phyloP scores from a whole-genome alignment of 2,113 vertebrate genomes.

The Corythoichthys haematopterus region DNA sequence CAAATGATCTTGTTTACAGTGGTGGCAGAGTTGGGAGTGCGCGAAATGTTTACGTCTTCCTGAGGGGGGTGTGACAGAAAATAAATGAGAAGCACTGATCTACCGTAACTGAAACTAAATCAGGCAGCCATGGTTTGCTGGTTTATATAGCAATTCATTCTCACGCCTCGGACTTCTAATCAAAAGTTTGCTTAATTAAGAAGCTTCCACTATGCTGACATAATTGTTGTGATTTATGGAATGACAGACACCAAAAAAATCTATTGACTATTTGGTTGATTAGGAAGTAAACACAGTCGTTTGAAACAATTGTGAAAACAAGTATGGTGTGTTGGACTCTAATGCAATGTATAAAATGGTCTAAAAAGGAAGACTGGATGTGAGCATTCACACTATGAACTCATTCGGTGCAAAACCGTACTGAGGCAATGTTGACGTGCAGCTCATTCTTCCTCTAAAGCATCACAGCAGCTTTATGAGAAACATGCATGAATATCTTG shows the following conservation, averaged over 20 bases:
- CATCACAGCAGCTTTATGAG: constrained; percentile 2
- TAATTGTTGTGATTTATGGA: not conserved
- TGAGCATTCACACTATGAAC: not conserved
- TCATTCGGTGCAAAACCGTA: not conserved
- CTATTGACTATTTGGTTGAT: not conserved
- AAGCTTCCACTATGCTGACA: not conserved
- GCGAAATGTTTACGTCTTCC: too few species aligned
- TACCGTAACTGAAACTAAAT: not conserved
- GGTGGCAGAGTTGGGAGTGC: too few species aligned
- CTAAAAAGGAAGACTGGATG: not conserved
- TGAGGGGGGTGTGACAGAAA: too few species aligned
- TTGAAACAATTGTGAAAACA: not conserved
- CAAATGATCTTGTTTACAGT: too few species aligned
- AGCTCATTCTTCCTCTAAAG: constrained; percentile 4
- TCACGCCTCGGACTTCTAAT: not conserved
- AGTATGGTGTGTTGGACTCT: not conserved
- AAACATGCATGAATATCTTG: constrained; percentile 7
- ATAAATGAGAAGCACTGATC: too few species aligned
- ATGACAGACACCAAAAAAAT: not conserved
- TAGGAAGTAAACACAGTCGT: not conserved
- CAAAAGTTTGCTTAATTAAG: not conserved
- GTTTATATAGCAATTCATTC: not conserved
- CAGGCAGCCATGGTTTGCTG: not conserved
- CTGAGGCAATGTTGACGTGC: not conserved
- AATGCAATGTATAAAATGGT: not conserved